A percentile compares a stretch with the other conserved stretches of the same genome.
Evolutionary conservation across 2,113 vertebrate species (phyloP).

Genomic region (Mastomys coucha): DNA sequence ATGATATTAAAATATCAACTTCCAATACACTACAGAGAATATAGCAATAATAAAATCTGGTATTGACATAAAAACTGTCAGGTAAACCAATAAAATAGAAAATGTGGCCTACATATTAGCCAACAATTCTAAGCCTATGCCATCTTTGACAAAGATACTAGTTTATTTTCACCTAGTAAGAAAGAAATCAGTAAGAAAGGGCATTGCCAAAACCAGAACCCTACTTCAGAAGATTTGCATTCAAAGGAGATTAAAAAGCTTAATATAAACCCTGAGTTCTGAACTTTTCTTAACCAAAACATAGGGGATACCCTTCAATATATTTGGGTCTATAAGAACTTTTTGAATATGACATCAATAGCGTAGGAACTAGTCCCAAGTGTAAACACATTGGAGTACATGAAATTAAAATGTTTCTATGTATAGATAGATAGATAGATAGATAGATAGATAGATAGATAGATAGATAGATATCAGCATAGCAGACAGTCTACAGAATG

Average conservation of each 20-base stretch:
- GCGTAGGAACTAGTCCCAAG: not conserved
- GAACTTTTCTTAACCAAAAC: not conserved
- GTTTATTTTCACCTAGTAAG: too few species aligned
- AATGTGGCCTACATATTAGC: not conserved
- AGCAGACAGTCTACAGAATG: too few species aligned
- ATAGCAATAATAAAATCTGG: not conserved
- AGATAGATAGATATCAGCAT: not conserved
- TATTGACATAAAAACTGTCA: not conserved
- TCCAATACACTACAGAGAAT: not conserved
- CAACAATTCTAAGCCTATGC: too few species aligned
- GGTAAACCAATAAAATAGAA: not conserved
- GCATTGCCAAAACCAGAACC: not conserved
- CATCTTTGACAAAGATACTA: not conserved
- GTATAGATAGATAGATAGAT: not conserved
- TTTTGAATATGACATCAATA: not conserved
- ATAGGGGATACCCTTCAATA: not conserved
- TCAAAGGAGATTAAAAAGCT: not conserved
- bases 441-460: too few species aligned
- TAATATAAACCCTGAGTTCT: not conserved
- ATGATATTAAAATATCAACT: not conserved
- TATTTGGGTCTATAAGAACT: not conserved
- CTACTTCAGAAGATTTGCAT: not conserved
- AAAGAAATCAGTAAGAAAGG: not conserved
- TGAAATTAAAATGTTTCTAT: not conserved
- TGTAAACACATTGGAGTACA: not conserved